phyloP scores from a whole-genome alignment of 2,797 vertebrate species.

The Helicolenus hilgendorfi region DNA sequence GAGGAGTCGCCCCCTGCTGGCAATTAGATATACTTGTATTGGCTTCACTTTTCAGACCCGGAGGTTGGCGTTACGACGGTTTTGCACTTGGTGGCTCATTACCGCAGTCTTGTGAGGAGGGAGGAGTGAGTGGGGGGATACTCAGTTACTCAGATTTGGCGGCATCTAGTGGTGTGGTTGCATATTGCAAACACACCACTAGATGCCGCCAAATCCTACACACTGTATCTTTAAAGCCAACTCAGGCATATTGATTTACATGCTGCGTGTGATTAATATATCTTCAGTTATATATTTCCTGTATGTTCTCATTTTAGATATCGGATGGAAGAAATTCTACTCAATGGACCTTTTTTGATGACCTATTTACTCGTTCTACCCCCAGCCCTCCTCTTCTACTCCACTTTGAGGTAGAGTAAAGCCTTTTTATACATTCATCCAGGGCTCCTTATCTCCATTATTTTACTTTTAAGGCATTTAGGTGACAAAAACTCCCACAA shows the following conservation, averaged over 20 bases:
- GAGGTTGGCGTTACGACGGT: too few relatives aligned
- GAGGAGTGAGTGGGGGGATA: too few relatives aligned
- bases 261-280: not conserved
- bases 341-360: not conserved
- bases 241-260: conserved; percentile 12
- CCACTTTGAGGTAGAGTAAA: conserved; percentile 27
- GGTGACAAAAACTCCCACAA: conserved; percentile 65
- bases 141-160: too few relatives aligned
- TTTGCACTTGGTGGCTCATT: too few relatives aligned
- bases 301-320: conserved; percentile 29
- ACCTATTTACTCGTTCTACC: not conserved
- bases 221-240: not conserved
- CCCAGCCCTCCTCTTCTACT: not conserved
- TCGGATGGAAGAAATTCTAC: not conserved
- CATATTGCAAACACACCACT: too few relatives aligned
- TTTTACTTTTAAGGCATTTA: conserved; percentile 67
- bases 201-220: too few relatives aligned
- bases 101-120: too few relatives aligned
- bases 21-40: too few relatives aligned
- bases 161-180: too few relatives aligned
- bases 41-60: too few relatives aligned
- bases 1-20: too few relatives aligned
- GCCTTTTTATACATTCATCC: conserved; percentile 34
- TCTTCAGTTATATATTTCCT: not conserved
- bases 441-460: conserved; percentile 37